Base-by-base conservation (phyloP, 2,113 vertebrate species). In the Sceloporus undulatus region DNA sequence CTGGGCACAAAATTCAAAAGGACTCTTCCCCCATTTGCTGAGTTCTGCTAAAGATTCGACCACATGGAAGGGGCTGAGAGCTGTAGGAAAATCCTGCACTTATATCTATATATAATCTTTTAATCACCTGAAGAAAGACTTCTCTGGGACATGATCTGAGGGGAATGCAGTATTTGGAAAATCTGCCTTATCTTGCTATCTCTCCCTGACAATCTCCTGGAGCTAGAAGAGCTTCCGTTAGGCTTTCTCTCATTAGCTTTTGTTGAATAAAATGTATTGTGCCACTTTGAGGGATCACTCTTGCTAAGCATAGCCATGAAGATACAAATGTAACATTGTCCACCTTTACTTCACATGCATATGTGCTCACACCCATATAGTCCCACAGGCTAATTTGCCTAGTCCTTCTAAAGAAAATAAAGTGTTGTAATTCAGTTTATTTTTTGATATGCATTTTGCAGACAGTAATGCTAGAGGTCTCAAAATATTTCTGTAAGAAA, bases 401-500 rank as follows among this genome's bases (percentile, higher is more conserved):
- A 1, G 66, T 88, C 54, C 76, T 19, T 76, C 71, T 25, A 0
- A 79, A 77, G 70, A 76, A 68, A 13, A 27, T 0, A 9, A 52
- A 25, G 82, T 8, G 65, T 52, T 56, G 0, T 27, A 23, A 62
- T 1, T 6, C 65, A 82, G 10, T 68, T 62, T 18, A 38, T 88
- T 85, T 84, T 21, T 0, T 65, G 6, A 1, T 0, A 27, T 87
- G 59, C 81, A 34, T 82, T 89, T 78, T 88, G 1, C 62, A 70
- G 73, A 0, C 0, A 71, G 79, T 34, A 87, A 0, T 68, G 0
- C 29, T n/a, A 10, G 66, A 0, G 9, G 0, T 27, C 3, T 4
- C 62, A 77, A 23, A 93, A 82, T 14, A 54, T 85, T 80, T 91
- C n/a, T 0, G 23, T 40, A 74, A 48, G 5, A 6, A 7, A 27